Conservation (phyloP, 1,140 invertebrate species). For the Drosophila pseudoobscura region DNA sequence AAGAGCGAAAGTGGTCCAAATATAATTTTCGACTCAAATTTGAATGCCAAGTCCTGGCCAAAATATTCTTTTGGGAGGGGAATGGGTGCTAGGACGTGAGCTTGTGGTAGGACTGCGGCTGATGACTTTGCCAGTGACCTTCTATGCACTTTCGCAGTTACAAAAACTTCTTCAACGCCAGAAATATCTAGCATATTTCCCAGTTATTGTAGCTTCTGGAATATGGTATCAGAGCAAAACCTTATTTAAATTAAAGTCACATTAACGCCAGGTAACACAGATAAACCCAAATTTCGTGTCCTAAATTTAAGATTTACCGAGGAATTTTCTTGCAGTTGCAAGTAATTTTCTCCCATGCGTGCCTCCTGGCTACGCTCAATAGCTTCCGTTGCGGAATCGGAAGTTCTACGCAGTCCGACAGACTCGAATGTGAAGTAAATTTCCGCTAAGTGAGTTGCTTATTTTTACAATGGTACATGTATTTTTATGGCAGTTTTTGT, state of each 20-base stretch:
- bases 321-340: conserved; percentile 51
- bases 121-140: conserved; percentile 11
- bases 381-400: conserved; percentile 67
- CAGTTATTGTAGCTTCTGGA: neutral
- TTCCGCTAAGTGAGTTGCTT: too few species aligned
- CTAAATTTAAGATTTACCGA: conserved; percentile 60
- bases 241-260: conserved; percentile 64
- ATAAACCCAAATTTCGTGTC: conserved; percentile 20
- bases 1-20: conserved; percentile 61
- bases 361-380: conserved; percentile 56
- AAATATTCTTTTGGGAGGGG: neutral
- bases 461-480: too few species aligned
- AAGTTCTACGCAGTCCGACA: conserved; percentile 66
- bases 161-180: neutral
- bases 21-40: conserved; percentile 52
- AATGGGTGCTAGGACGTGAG: neutral
- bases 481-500: too few species aligned
- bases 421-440: conserved; percentile 19
- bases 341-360: conserved; percentile 40
- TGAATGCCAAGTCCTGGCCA: conserved; percentile 23
- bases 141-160: conserved; percentile 13
- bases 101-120: neutral
- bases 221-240: conserved; percentile 18
- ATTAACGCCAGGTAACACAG: conserved; percentile 33
- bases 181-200: conserved; percentile 18